Base-by-base conservation (phyloP, 2,113 vertebrate genomes). In the Pandion haliaetus region DNA sequence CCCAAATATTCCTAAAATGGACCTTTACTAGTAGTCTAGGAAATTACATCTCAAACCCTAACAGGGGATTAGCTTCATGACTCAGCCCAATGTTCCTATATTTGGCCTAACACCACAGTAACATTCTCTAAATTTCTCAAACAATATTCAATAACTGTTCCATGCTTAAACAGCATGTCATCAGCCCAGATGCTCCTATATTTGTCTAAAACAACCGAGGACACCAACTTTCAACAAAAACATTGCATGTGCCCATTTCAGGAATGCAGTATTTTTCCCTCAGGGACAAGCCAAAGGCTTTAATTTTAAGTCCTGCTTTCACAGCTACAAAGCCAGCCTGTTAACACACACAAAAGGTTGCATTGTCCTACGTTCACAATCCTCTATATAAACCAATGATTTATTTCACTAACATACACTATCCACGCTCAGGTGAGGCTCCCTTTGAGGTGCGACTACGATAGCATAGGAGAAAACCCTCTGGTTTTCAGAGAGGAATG, bases 241-340 rank as follows among this genome's bases (percentile, higher is more conserved):
- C 70, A 34, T 0, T 21, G 45, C 93, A 62, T 7, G 4, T 92
- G 84, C 40, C 74, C 14, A 4, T 44, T 66, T 52, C 24, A 54
- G 90, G 82, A 93, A 94, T 63, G 55, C 2, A 3, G 2, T 21
- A 15, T 52, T 63, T 36, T 9, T 14, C 49, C 74, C 85, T 17
- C 59, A 4, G 85, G 74, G 93, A 84, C 80, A 82, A 96, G 79
- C 82, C 42, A 31, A 42, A 54, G 82, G 85, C 54, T 92, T 82
- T 83, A 8, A 32, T 4, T 50, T 14, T 8, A 66, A 96, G 67
- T 85, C 36, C 49, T 52, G 71, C 90, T 95, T 57, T 88, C 81
- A 73, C 44, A 61, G 78, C 77, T 26, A 32, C 42, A 49, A 20
- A 34, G 65, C 28, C 17, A 21, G 59, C 49, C 86, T 14, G 18